Percentiles rank a stretch among this genome's conserved stretches.
phyloP scores from a whole-genome alignment of 2,113 vertebrate species.

The Phylloscopus trochiloides region DNA sequence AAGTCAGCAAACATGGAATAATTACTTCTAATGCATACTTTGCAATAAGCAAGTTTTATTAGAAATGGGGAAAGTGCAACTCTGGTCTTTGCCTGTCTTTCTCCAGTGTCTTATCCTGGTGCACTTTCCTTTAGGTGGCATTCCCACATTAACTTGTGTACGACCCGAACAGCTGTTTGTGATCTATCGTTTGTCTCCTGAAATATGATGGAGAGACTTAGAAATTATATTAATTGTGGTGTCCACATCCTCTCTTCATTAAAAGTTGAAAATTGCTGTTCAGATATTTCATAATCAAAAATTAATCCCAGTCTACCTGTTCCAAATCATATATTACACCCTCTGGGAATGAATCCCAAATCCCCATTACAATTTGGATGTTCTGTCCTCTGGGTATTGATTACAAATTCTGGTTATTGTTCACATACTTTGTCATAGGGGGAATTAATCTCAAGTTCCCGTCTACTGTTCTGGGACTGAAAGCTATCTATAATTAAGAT shows the following conservation, averaged over 20 bases:
- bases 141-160: conserved; percentile 30
- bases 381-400: conserved; percentile 56
- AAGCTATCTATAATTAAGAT: conserved; percentile 68
- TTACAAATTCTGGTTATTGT: conserved; percentile 65
- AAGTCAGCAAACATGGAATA: conserved; percentile 35
- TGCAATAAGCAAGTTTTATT: background rate
- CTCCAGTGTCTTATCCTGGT: background rate
- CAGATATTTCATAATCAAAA: conserved; percentile 63
- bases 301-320: conserved; percentile 63
- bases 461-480: conserved; percentile 55
- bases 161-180: background rate
- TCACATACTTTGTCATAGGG: conserved; percentile 57
- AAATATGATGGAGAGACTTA: background rate
- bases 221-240: conserved; percentile 36
- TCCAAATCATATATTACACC: conserved; percentile 41
- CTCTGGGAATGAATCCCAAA: conserved; percentile 63
- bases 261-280: conserved; percentile 55
- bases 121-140: conserved; percentile 33
- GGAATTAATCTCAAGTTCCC: conserved; percentile 65
- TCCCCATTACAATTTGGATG: conserved; percentile 61
- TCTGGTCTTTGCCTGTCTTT: background rate
- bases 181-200: background rate
- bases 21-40: background rate
- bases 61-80: background rate
- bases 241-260: conserved; percentile 50